Base-by-base conservation (phyloP, 1,140 invertebrate genomes). In the Zaprionus tsacasi region DNA sequence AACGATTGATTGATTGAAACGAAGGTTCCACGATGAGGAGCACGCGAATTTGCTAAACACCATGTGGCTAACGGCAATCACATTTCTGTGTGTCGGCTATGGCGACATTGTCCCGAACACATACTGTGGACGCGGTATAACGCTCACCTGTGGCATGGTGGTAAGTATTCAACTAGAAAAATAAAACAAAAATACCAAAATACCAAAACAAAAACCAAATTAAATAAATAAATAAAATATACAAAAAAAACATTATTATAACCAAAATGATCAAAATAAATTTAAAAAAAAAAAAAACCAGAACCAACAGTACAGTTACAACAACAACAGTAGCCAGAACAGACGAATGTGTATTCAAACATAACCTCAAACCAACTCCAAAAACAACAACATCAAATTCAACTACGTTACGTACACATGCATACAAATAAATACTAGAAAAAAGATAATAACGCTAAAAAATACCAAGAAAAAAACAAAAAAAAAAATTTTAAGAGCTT, bases 101-200 rank as follows among this genome's bases (percentile, higher is more conserved):
- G 95, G 95, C 80, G 98, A 98, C 94, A 97, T 98, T 92, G 97
- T 98, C 85, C 98, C 98, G 82, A 98, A 98, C 94, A 98, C 97
- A 66, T 98, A 98, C 94, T 98, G 97, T 94, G 97, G 97, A 87
- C 94, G 97, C 91, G 96, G 96, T 90, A 97, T 98, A 93, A 97
- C 97, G 82, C 96, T 98, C 90, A 96, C 95, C 86, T 97, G 97
- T 93, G 97, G 98, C 92, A 97, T 98, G 93, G 97, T 98, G 96
- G 97, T 98, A 96, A 96, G 96, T 96, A 92, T 91, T 71, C 70
- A 70, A 64, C 69, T 57, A 88, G 74, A 76, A 60, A 81, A 82
- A 15, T 52, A 43, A 43, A 67, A 56, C 54, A 35, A 17, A 72
- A 66, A 56, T 63, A 45, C 66, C 27, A 54, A 64, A 60, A 73